Evolutionary conservation across 2,888 invertebrate genomes (phyloP).

Genomic region (Helobdella robusta): DNA sequence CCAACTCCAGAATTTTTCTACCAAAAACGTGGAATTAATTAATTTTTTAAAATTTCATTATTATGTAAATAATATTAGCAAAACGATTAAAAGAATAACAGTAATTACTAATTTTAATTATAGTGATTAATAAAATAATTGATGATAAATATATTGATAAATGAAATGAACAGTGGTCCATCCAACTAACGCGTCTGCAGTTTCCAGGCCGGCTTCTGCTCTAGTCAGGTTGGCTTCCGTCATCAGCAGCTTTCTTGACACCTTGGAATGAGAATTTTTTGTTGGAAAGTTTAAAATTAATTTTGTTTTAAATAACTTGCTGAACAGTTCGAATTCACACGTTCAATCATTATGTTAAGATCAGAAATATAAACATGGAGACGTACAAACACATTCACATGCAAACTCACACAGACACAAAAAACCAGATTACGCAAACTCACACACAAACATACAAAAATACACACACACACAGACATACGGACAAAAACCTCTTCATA

Average conservation of each 20-base stretch:
- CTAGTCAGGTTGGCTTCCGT: constrained; percentile 99
- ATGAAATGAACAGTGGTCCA: too few relatives aligned
- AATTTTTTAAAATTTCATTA: too few relatives aligned
- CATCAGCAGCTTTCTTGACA: constrained; percentile 99
- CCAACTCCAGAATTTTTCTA: constrained; percentile 42
- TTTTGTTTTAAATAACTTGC: too few relatives aligned
- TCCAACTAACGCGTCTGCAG: constrained; percentile 22
- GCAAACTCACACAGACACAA: too few relatives aligned
- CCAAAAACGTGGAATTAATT: too few relatives aligned
- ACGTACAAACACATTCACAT: not conserved
- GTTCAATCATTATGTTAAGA: not conserved
- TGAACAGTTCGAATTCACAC: too few relatives aligned
- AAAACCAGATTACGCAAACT: not conserved
- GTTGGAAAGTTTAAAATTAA: too few relatives aligned
- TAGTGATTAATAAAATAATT: not conserved
- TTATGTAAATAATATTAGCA: not conserved
- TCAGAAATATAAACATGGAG: not conserved
- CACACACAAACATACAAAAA: constrained; percentile 54
- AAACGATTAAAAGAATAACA: not conserved
- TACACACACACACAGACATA: constrained; percentile 90
- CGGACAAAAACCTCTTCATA: constrained; percentile 61
- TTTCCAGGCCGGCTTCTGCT: constrained; percentile 60
- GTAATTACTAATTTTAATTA: not conserved
- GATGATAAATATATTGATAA: not conserved
- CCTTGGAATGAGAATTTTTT: too few relatives aligned